phyloP scores from a whole-genome alignment of 2,113 vertebrate species.

The Corythornis cristatus region DNA sequence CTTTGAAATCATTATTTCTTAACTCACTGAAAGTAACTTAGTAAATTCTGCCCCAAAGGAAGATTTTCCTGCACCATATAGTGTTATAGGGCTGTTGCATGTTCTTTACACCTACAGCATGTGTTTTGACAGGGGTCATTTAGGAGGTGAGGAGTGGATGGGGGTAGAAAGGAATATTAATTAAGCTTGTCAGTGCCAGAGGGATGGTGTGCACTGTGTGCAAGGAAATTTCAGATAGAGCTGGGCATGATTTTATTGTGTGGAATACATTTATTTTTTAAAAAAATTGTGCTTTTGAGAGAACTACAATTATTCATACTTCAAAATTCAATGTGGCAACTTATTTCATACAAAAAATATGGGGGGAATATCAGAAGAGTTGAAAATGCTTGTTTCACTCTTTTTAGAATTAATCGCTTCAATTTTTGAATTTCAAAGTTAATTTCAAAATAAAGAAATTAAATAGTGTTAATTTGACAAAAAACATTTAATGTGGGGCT shows the following conservation, averaged over 20 bases:
- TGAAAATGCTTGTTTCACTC: background rate
- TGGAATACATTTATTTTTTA: background rate
- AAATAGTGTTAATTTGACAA: background rate
- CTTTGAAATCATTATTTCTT: background rate
- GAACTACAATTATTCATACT: background rate
- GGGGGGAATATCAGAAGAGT: background rate
- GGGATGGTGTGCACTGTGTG: background rate
- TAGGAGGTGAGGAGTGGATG: background rate
- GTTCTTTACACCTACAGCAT: background rate
- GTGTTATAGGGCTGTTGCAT: background rate
- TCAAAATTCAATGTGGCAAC: background rate
- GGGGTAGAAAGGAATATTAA: slow-evolving; percentile 18
- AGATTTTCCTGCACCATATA: background rate
- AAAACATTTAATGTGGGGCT: background rate
- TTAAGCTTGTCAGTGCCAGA: slow-evolving; percentile 24
- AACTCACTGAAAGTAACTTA: background rate
- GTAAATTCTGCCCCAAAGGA: background rate
- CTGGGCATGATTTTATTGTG: background rate
- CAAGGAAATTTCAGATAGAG: background rate
- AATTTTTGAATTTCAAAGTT: background rate
- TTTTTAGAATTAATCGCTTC: background rate
- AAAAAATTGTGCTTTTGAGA: background rate
- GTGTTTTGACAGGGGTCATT: slow-evolving; percentile 22
- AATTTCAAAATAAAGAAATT: background rate
- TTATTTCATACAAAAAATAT: background rate